Base-by-base conservation (phyloP, 2,888 invertebrate genomes). In the Acanthosepion esculentum region DNA sequence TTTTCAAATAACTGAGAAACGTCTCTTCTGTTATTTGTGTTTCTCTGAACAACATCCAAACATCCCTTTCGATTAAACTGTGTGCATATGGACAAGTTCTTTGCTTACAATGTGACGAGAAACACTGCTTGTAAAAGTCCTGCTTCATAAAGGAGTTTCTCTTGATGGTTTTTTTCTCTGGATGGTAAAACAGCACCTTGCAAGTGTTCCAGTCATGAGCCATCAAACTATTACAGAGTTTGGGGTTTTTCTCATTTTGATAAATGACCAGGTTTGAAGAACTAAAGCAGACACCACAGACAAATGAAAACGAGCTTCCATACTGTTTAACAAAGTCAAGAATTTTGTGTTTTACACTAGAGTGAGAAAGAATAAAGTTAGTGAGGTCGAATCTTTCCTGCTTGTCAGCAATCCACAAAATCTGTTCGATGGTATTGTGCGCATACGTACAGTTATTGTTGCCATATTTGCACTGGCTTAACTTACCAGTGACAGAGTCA, bases 31-130 rank as follows among this genome's bases (percentile, higher is more conserved):
- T 95, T 26, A 97, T 95, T 0, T 95, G 95, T 41, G 95, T 95
- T 94, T 97, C 97, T 53, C 97, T 95, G 95, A 97, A 97, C 92
- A 97, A 78, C 96, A 97, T 96, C 97, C 97, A 97, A 7, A 97
- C 96, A 95, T 97, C 97, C 41, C 97, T 95, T 95, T 97, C 97
- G 15, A 97, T 96, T 94, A 96, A 91, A 94, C 97, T 97, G 95
- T 97, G 97, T 6, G 97, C 97, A 96, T 96, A 96, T 26, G 95
- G 94, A 95, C 97, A 97, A 48, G 10, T 29, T n/a, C 18, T 78
- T 78, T 7, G 78, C 8, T 10, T 10, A 78, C n/a, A n/a, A 2
- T 78, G 1, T 8, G 6, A 7, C 10, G 10, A 8, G 26, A 26
- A 64, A 23, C 64, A 64, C 29, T 8, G 7, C 7, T 23, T 64